Conservation (phyloP, 2,888 invertebrate genomes). For the Rhyacophila evoluta region DNA sequence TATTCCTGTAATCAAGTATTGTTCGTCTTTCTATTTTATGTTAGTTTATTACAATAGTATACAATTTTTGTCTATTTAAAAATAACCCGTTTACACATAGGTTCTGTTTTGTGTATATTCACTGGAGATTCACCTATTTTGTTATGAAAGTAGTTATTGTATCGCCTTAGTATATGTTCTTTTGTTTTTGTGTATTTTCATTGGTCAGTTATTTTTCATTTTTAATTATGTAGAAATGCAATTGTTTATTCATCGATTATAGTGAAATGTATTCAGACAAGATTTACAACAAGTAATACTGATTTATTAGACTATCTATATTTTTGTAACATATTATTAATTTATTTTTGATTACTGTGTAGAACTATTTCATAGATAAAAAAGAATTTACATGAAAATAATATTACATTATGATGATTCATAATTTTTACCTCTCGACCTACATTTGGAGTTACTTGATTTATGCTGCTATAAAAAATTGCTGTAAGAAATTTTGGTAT, state of each 20-base stretch:
- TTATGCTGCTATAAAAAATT: no score
- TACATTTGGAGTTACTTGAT: no score
- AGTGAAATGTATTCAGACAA: no score
- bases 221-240: not conserved
- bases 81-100: constrained; percentile 11
- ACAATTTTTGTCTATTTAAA: constrained; percentile 7
- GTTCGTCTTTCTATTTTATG: not conserved
- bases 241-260: not conserved
- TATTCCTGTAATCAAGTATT: not conserved
- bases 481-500: no score
- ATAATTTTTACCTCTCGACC: no score
- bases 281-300: no score
- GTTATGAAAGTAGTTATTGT: not conserved
- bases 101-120: constrained; percentile 16
- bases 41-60: not conserved
- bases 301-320: no score
- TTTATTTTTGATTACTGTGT: no score
- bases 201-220: constrained; percentile 2
- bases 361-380: no score
- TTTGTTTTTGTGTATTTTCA: constrained; percentile 12
- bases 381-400: no score
- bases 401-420: no score
- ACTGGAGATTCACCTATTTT: not conserved
- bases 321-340: no score
- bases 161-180: constrained; percentile 20